These are phyloP conservation scores for Gallinago undulata DNA, from an alignment of 2,113 vertebrate species.

Conservation along the genomic window DNA sequence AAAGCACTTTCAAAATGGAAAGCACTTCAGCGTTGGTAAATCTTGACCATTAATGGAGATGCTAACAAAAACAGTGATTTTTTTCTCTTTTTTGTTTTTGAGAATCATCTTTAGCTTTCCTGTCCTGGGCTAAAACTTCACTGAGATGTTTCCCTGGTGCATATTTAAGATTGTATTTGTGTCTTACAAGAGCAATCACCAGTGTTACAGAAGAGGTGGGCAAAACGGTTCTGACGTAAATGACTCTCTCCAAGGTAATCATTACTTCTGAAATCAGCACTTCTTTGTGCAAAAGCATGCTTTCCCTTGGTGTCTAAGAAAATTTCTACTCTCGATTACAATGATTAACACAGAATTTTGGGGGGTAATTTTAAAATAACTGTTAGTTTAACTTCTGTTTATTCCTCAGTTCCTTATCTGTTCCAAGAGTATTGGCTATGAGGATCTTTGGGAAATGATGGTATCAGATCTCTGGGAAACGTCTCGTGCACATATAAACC, in stretches of 20 bases:
- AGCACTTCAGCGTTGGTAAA: background rate
- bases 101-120: background rate
- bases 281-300: background rate
- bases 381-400: background rate
- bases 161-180: background rate
- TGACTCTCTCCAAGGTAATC: background rate
- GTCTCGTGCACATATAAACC: background rate
- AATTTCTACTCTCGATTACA: background rate
- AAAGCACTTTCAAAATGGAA: constrained; percentile 9
- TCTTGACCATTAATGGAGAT: background rate
- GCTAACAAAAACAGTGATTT: background rate
- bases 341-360: background rate
- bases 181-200: background rate
- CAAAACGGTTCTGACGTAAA: background rate
- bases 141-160: background rate
- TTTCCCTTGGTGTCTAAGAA: background rate
- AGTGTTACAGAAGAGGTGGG: background rate
- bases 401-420: background rate
- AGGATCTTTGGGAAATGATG: background rate
- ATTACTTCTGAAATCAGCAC: background rate
- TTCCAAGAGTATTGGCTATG: background rate
- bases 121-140: background rate
- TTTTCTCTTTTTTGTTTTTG: background rate
- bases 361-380: background rate
- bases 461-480: background rate